Percentiles rank a stretch among this genome's conserved stretches.
phyloP scores from a whole-genome alignment of 2,888 invertebrate genomes.

The Malthinus seriepunctatus region DNA sequence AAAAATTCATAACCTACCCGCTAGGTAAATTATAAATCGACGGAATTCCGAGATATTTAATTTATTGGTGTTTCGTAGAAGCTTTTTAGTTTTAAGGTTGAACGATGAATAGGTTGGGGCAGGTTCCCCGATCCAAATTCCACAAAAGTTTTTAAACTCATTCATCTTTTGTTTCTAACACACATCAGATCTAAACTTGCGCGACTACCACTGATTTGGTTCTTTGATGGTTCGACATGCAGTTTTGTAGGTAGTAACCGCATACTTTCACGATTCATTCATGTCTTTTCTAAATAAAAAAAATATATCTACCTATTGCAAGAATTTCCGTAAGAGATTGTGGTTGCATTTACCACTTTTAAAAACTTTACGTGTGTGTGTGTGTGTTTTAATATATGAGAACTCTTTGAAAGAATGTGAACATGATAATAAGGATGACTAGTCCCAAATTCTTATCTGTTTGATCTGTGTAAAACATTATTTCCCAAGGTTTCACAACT shows the following conservation, averaged over 20 bases:
- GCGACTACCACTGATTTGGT: slow-evolving; percentile 1
- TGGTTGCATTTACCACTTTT: slow-evolving; percentile 21
- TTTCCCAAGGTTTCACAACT: slow-evolving; percentile 49
- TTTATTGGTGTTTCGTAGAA: slow-evolving; percentile 22
- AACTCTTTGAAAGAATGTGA: slow-evolving; percentile 40
- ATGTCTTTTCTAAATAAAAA: slow-evolving; percentile 22
- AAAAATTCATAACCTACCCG: no score
- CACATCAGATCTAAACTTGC: slow-evolving; percentile 20
- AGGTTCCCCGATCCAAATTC: slow-evolving; percentile 27
- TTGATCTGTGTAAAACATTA: slow-evolving; percentile 49
- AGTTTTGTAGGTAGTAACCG: slow-evolving; percentile 13
- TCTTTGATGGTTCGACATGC: slow-evolving; percentile 11
- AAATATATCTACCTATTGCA: slow-evolving; percentile 32
- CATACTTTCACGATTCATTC: slow-evolving; percentile 25
- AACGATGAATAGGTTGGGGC: slow-evolving; percentile 27
- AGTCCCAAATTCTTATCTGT: slow-evolving; percentile 46
- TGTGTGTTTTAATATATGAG: slow-evolving; percentile 28
- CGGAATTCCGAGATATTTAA: slow-evolving; percentile 16
- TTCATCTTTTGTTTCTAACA: slow-evolving; percentile 23
- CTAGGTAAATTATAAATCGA: slow-evolving; percentile 4
- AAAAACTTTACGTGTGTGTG: no score
- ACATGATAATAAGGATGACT: slow-evolving; percentile 47
- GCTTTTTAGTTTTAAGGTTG: slow-evolving; percentile 17
- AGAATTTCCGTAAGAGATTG: slow-evolving; percentile 35
- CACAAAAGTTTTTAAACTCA: slow-evolving; percentile 22